Percentiles rank a stretch among this genome's conserved stretches.
These are phyloP conservation scores for Platerodrilus igneus DNA, from an alignment of 2,888 invertebrate genomes.

Conservation along the genomic window DNA sequence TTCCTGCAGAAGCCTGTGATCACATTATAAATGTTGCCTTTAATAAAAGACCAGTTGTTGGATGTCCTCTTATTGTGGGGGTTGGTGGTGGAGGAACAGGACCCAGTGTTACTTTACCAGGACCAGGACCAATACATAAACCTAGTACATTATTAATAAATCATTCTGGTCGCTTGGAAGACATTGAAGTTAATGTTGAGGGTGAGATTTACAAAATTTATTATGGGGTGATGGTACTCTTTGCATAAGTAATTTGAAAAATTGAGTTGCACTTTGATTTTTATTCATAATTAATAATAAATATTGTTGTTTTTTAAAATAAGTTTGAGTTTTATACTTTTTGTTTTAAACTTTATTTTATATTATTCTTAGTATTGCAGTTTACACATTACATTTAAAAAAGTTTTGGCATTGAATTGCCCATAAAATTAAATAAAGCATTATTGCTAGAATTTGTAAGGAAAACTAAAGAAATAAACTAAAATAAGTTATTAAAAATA, in stretches of 20 bases:
- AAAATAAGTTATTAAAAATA: no score
- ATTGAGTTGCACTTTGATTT: no score
- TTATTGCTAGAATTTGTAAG: no score
- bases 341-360: background rate
- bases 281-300: no score
- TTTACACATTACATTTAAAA: no score
- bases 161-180: slow-evolving; percentile 82
- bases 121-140: slow-evolving; percentile 67
- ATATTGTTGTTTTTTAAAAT: no score
- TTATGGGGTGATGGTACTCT: no score
- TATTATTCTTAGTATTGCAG: background rate
- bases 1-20: slow-evolving; percentile 89
- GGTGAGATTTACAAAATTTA: slow-evolving; percentile 59
- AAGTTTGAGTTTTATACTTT: background rate
- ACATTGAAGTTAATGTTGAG: slow-evolving; percentile 95
- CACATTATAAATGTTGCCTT: slow-evolving; percentile 97
- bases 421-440: no score
- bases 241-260: slow-evolving; percentile 10
- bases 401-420: no score
- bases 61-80: slow-evolving; percentile 86
- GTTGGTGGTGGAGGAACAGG: slow-evolving; percentile 62
- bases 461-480: no score
- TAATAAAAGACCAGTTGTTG: slow-evolving; percentile 84
- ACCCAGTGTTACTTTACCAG: slow-evolving; percentile 66
- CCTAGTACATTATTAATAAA: slow-evolving; percentile 69